Evolutionary conservation across 2,113 vertebrate species (phyloP).

Genomic region (Halichoeres trimaculatus): DNA sequence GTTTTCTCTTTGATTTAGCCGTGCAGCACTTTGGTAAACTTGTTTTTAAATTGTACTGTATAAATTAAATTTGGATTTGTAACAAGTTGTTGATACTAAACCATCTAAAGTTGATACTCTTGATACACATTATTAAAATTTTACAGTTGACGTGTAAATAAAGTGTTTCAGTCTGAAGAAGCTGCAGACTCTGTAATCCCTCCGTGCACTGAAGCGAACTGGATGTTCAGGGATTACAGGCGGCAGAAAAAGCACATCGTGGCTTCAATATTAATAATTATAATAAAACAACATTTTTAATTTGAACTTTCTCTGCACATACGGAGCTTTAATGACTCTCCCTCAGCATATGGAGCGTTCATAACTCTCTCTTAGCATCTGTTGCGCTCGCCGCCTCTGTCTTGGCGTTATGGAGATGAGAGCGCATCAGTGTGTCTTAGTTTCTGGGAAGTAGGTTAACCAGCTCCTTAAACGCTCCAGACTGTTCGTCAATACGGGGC

Average conservation of each 20-base stretch:
- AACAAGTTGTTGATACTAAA: no score
- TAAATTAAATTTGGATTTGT: no score
- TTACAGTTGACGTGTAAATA: no score
- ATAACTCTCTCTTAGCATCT: constrained; percentile 57
- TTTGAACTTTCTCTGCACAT: constrained; percentile 49
- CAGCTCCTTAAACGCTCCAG: constrained; percentile 44
- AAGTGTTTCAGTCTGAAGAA: no score
- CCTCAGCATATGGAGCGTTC: constrained; percentile 37
- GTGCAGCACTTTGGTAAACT: no score
- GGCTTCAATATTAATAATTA: no score
- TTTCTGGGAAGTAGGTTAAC: constrained; percentile 69
- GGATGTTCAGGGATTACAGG: not conserved
- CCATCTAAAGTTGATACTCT: no score
- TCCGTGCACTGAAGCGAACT: not conserved
- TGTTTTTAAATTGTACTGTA: no score
- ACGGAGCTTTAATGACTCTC: constrained; percentile 16
- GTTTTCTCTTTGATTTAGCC: no score
- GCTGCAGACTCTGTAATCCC: not conserved
- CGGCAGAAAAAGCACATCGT: constrained; percentile 26
- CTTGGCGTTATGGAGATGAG: constrained; percentile 56
- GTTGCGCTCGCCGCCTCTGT: constrained; percentile 23
- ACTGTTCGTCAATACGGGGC: constrained; percentile 8
- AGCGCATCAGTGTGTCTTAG: not conserved
- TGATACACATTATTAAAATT: no score
- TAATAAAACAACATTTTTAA: not conserved